Conservation (phyloP, 2,113 vertebrate genomes). For the Lycocorax pyrrhopterus region DNA sequence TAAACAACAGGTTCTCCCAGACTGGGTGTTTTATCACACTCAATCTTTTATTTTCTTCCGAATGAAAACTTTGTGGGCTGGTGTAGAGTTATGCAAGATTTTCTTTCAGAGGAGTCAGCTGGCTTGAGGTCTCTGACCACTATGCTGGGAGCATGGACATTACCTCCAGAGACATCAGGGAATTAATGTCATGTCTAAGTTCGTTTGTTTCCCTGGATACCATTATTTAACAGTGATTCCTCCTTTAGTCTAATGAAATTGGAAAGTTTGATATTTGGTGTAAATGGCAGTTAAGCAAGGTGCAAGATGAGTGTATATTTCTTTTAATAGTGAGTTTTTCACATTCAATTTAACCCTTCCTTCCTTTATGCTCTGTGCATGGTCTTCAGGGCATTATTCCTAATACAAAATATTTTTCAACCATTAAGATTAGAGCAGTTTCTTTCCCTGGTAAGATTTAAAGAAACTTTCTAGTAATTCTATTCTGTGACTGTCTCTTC, state of each 20-base stretch:
- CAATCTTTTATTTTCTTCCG: background rate
- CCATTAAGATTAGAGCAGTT: background rate
- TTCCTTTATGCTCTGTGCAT: background rate
- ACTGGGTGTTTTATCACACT: background rate
- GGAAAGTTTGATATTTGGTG: background rate
- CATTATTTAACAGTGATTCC: background rate
- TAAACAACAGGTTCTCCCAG: background rate
- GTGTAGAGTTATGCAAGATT: background rate
- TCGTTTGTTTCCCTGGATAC: slow-evolving; percentile 5
- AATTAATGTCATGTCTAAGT: background rate
- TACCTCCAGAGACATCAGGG: background rate
- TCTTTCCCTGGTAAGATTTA: background rate
- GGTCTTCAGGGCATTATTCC: background rate
- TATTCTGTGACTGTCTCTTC: background rate
- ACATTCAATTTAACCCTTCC: background rate
- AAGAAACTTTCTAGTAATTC: background rate
- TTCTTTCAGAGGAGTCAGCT: background rate
- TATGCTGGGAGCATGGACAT: background rate
- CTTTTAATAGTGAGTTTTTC: background rate
- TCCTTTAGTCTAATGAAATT: background rate
- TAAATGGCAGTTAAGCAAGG: background rate
- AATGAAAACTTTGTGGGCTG: background rate
- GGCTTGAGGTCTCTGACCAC: background rate
- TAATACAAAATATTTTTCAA: background rate
- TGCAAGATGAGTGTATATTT: background rate